Evolutionary conservation across 1,140 invertebrate genomes (phyloP).

Genomic region (Cyclargus thomasi): DNA sequence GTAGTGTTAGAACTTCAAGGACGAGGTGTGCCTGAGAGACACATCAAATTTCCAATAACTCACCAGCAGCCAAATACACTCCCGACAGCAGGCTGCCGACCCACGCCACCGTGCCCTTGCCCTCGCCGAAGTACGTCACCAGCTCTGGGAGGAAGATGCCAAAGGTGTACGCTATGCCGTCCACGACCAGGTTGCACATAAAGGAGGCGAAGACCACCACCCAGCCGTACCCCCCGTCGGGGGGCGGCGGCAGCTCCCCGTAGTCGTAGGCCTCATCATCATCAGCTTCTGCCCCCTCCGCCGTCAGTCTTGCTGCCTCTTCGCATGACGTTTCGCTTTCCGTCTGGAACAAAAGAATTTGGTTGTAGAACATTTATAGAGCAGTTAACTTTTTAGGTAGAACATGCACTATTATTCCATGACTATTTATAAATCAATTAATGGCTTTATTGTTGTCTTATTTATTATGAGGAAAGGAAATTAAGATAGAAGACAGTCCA

Average conservation of each 20-base stretch:
- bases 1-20: too few relatives aligned
- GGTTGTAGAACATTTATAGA: too few relatives aligned
- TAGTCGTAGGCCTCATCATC: conserved; percentile 85
- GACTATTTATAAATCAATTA: too few relatives aligned
- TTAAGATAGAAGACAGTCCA: too few relatives aligned
- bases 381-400: too few relatives aligned
- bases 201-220: conserved; percentile 97
- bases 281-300: conserved; percentile 79
- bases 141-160: conserved; percentile 91
- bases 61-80: conserved; percentile 93
- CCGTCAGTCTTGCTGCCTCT: conserved; percentile 84
- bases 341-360: conserved; percentile 78
- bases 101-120: conserved; percentile 94
- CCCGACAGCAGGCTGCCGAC: conserved; percentile 95
- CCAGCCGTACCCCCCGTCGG: conserved; percentile 94
- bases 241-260: conserved; percentile 86
- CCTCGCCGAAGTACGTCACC: conserved; percentile 86
- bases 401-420: too few relatives aligned
- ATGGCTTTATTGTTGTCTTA: too few relatives aligned
- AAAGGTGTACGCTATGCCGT: conserved; percentile 96
- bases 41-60: conserved; percentile 44
- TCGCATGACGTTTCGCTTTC: conserved; percentile 90
- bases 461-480: too few relatives aligned
- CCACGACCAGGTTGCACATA: conserved; percentile 98
- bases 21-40: too few relatives aligned